phyloP scores from a whole-genome alignment of 2,113 vertebrate genomes.

The Setophaga petechia region DNA sequence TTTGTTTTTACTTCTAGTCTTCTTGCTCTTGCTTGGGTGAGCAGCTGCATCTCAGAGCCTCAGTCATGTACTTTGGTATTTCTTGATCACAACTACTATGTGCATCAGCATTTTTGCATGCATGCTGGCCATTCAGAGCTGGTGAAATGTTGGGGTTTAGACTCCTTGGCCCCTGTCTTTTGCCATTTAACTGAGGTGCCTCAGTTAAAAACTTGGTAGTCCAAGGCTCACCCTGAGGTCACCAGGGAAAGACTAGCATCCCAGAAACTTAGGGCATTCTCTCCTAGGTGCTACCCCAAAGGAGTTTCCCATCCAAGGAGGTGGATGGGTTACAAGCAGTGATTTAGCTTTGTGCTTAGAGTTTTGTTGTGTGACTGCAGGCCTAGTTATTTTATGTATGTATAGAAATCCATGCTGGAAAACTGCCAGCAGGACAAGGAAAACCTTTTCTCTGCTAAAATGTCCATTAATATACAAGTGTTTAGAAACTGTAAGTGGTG shows the following conservation, averaged over 20 bases:
- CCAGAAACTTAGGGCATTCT: background rate
- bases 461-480: background rate
- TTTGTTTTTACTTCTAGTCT: background rate
- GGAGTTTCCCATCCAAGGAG: background rate
- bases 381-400: background rate
- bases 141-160: background rate
- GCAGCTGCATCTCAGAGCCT: background rate
- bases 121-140: accelerated
- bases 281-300: background rate
- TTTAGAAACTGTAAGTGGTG: background rate
- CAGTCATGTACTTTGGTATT: background rate
- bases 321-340: background rate
- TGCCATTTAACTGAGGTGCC: background rate
- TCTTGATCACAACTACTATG: background rate
- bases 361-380: background rate
- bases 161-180: background rate
- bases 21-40: background rate
- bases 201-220: background rate
- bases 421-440: background rate
- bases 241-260: accelerated
- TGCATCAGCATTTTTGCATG: background rate
- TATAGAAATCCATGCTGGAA: background rate
- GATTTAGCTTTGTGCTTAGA: background rate
- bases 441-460: background rate
- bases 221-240: background rate